Percentiles rank a stretch among this genome's conserved stretches.
phyloP scores from a whole-genome alignment of 2,113 vertebrate genomes.

The Megaptera novaeangliae region DNA sequence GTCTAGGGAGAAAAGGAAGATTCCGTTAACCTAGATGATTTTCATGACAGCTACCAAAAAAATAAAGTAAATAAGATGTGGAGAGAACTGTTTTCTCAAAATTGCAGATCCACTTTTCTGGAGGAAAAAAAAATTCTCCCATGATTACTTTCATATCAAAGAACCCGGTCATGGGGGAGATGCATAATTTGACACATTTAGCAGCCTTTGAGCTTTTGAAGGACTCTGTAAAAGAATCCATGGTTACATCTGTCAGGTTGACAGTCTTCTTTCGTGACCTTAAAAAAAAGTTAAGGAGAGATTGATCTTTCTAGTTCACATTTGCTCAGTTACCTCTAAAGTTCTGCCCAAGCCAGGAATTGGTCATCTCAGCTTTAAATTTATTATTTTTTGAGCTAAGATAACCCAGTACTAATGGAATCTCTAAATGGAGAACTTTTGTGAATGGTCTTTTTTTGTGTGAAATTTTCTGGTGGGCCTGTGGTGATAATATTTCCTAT shows the following conservation, averaged over 20 bases:
- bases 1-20: constrained; percentile 40
- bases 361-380: neutral
- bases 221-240: constrained; percentile 26
- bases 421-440: neutral
- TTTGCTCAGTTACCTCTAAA: constrained; percentile 36
- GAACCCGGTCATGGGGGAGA: neutral
- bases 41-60: constrained; percentile 38
- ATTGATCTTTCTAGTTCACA: neutral
- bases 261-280: neutral
- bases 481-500: neutral
- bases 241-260: neutral
- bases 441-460: neutral
- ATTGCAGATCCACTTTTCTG: constrained; percentile 46
- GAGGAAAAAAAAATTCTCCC: neutral
- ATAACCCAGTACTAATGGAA: neutral
- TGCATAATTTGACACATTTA: neutral
- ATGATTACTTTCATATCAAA: constrained; percentile 39
- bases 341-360: neutral
- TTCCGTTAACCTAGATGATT: constrained; percentile 35
- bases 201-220: constrained; percentile 39
- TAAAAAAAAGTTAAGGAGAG: constrained; percentile 55
- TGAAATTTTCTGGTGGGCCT: neutral
- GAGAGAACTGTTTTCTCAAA: constrained; percentile 45
- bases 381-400: neutral
- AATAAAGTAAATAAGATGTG: neutral